Evolutionary conservation across 2,888 invertebrate genomes (phyloP), one percentile per base, ranked within the genome.

Genomic region (Liodrosophila aerea): DNA sequence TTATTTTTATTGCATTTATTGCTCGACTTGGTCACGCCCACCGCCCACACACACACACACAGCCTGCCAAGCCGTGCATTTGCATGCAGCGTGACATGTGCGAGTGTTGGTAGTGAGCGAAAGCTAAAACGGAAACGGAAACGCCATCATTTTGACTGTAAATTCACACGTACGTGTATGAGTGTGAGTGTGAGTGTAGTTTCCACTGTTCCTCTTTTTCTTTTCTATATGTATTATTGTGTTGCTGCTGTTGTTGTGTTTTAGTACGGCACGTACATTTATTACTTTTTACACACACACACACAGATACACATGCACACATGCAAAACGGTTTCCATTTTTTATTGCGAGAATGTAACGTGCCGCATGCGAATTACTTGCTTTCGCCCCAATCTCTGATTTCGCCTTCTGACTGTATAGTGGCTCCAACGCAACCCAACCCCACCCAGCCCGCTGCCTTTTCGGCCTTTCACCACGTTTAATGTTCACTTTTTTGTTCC

Each of bases 361-460:
- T 82, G 84, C 82, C 76, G 85, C 85, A 84, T 86, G 82, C 80
- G 77, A 78, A 86, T 85, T 77, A 76, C 78, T 73, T 75, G 75
- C 74, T 81, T 72, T 61, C 62, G 57, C 56, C 46, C 59, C 64
- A 58, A 58, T 45, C 54, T 56, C 61, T 49, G 54, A 41, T 37
- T 22, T 33, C 27, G 30, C 16, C 41, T n/a, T 13, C 15, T 40
- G 51, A 30, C 37, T 33, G 47, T 44, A 49, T n/a, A n/a, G n/a
- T n/a, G n/a, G 40, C 50, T 13, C 34, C 51, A 41, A n/a, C n/a
- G n/a, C 37, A 27, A 37, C 29, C 5, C 36, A 41, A 27, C 57
- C 27, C 15, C 16, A 5, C 51, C 22, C 37, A 0, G 12, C 33
- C 15, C 16, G 29, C 44, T 58, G 47, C 31, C 63, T 63, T 67